Base-by-base conservation (phyloP, 2,888 invertebrate species). In the Netelia melanura region DNA sequence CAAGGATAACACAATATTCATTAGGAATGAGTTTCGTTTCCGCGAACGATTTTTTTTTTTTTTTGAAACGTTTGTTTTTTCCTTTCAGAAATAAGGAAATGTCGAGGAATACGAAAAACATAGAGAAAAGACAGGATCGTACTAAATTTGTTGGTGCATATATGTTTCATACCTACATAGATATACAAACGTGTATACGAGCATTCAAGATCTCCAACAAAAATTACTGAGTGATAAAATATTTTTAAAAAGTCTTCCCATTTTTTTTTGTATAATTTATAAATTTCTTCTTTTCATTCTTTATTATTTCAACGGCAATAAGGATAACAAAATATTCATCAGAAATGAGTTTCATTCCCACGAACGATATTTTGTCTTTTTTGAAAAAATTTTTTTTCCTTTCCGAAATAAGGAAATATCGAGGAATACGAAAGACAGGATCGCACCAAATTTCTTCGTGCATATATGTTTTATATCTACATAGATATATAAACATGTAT, bases 91-190 rank as follows among this genome's bases (percentile, higher is more conserved):
- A 56, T 56, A 56, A 56, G 11, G n/a, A 56, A 56, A 56, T 25
- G 30, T 23, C 23, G 10, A 74, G 61, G 61, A 72, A 61, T 56
- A 44, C 14, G 23, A 52, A 75, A 64, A 30, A 30, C n/a, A 30
- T 30, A 58, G 21, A 67, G 8, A 25, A 17, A 65, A 56, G 30
- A 58, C 11, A 78, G 62, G 52, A 64, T 83, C 56, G 64, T 48
- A 17, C 23, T 64, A 82, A 76, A 85, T 88, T 86, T 86, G 87
- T 87, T 87, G 86, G 84, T 86, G 80, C 87, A 87, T 84, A 85
- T 86, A 17, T 75, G 43, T 75, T 68, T 43, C 23, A 8, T n/a
- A 72, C 3, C 38, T 38, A 38, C 38, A 85, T 72, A 54, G 17
- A 6, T 30, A 17, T 75, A 54, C 70, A 54, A 61, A 62, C n/a